These are phyloP conservation scores for Allolobophora icterica DNA, from an alignment of 2,888 invertebrate genomes.

Conservation along the genomic window DNA sequence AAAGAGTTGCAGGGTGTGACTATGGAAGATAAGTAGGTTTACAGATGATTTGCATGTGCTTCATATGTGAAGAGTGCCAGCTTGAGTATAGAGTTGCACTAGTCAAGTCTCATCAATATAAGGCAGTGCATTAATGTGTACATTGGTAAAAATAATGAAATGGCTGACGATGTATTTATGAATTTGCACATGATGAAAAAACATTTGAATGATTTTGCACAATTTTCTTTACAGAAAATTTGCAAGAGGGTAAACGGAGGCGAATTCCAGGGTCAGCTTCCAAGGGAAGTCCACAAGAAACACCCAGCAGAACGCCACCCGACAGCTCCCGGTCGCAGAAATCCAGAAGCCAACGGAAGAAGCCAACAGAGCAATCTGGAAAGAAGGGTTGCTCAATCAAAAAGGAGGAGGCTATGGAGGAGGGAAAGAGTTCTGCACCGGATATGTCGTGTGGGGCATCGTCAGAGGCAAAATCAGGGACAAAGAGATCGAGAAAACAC, in stretches of 20 bases:
- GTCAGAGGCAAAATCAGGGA: background rate
- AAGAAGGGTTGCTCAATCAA: background rate
- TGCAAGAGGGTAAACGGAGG: background rate
- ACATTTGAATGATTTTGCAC: background rate
- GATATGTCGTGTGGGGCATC: background rate
- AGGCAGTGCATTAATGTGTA: too few relatives aligned
- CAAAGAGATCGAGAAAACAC: background rate
- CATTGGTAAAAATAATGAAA: background rate
- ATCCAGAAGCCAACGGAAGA: background rate
- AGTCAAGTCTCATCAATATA: too few relatives aligned
- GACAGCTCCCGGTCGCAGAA: background rate
- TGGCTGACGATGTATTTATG: too few relatives aligned
- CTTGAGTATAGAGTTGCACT: too few relatives aligned
- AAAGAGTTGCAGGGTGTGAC: too few relatives aligned
- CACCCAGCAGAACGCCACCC: background rate
- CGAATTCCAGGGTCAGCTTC: background rate
- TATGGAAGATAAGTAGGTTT: too few relatives aligned
- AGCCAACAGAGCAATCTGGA: background rate
- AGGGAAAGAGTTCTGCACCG: background rate
- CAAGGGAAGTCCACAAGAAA: background rate
- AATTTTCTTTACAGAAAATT: background rate
- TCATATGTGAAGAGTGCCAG: too few relatives aligned
- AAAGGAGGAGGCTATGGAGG: background rate
- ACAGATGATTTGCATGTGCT: too few relatives aligned
- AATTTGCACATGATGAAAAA: background rate